Conservation (phyloP, 1,140 invertebrate genomes). For the Leptinotarsa undecemlineata region DNA sequence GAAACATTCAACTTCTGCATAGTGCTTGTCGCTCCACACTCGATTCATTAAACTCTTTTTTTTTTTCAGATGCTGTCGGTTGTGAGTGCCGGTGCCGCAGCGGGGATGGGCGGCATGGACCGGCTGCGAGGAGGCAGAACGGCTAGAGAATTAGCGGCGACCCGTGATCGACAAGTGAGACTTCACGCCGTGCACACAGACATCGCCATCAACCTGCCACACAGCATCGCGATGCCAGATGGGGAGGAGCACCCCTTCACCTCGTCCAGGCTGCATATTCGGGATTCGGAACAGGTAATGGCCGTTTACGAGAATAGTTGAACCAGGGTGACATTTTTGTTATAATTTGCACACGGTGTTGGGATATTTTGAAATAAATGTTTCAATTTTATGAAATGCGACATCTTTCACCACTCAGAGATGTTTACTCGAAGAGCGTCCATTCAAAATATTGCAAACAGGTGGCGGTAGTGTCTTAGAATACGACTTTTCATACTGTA, state of each 20-base stretch:
- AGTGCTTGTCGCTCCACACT: too few relatives aligned
- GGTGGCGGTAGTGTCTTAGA: too few relatives aligned
- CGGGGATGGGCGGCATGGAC: conserved; percentile 58
- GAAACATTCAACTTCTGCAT: too few relatives aligned
- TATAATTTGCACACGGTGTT: too few relatives aligned
- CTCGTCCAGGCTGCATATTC: conserved; percentile 63
- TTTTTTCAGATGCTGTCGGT: conserved; percentile 66
- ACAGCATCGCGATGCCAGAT: conserved; percentile 69
- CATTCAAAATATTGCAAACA: too few relatives aligned
- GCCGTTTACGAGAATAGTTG: neutral
- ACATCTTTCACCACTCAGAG: too few relatives aligned
- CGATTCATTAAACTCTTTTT: conserved; percentile 7
- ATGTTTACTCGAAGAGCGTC: too few relatives aligned
- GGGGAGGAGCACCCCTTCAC: conserved; percentile 70
- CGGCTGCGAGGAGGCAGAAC: conserved; percentile 54
- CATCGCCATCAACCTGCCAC: conserved; percentile 67
- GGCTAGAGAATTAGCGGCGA: conserved; percentile 57
- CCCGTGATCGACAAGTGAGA: conserved; percentile 61
- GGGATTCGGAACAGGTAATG: conserved; percentile 65
- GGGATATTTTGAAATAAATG: too few relatives aligned
- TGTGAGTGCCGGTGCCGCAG: conserved; percentile 64
- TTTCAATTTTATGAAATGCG: too few relatives aligned
- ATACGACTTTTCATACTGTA: too few relatives aligned
- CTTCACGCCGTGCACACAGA: conserved; percentile 65
- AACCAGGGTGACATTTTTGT: neutral